phyloP scores from a whole-genome alignment of 2,888 invertebrate genomes.

The Hirudinaria manillensis region DNA sequence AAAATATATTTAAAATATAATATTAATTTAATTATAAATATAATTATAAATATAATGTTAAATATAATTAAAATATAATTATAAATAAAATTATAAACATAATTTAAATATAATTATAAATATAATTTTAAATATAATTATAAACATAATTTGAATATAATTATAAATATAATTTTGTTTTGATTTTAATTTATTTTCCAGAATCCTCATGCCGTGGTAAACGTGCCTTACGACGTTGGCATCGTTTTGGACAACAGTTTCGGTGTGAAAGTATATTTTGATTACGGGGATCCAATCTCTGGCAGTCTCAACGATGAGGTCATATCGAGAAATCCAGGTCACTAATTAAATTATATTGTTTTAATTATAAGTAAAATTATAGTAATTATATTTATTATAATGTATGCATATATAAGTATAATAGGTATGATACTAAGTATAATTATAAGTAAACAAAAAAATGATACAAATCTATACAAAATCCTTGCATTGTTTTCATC shows the following conservation, averaged over 20 bases:
- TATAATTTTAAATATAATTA: too few species aligned
- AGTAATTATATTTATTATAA: background rate
- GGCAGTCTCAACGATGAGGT: background rate
- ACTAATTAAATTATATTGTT: background rate
- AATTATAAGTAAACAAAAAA: too few species aligned
- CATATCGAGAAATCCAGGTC: conserved; percentile 16
- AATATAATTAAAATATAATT: too few species aligned
- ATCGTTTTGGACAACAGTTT: conserved; percentile 33
- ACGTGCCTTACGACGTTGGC: conserved; percentile 24
- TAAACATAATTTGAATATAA: too few species aligned
- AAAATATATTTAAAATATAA: background rate
- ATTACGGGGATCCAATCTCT: conserved; percentile 33
- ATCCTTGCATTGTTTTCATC: too few species aligned
- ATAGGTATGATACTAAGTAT: too few species aligned
- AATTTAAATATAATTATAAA: too few species aligned
- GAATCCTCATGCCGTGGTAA: conserved; percentile 27
- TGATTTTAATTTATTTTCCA: background rate
- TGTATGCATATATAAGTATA: too few species aligned
- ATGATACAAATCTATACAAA: too few species aligned
- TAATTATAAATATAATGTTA: too few species aligned
- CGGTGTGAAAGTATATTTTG: conserved; percentile 31
- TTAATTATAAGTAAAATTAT: background rate
- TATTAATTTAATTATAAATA: background rate
- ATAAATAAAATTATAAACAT: too few species aligned
- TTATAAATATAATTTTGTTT: too few species aligned